Percentiles rank a stretch among this genome's conserved stretches.
phyloP scores from a whole-genome alignment of 2,888 invertebrate species.

The Vanessa cardui region DNA sequence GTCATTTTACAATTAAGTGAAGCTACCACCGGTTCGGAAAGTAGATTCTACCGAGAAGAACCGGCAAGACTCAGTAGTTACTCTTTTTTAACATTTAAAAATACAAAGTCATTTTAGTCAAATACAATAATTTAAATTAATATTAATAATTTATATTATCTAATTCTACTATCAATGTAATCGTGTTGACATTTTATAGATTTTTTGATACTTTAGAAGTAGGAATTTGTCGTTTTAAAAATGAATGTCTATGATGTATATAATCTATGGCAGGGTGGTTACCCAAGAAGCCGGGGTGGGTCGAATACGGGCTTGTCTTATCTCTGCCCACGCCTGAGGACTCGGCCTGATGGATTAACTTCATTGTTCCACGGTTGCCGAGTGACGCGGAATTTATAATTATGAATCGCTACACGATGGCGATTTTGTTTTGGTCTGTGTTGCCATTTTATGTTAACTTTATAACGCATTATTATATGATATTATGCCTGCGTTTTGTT shows the following conservation, averaged over 20 bases:
- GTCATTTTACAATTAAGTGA: too few species aligned
- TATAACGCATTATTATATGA: constrained; percentile 1
- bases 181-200: too few species aligned
- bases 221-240: too few species aligned
- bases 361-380: constrained; percentile 78
- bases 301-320: constrained; percentile 75
- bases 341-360: constrained; percentile 80
- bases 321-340: constrained; percentile 78
- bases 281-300: constrained; percentile 70
- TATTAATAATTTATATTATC: too few species aligned
- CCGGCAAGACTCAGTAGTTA: too few species aligned
- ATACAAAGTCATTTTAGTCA: too few species aligned
- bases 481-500: neutral
- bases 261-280: constrained; percentile 60
- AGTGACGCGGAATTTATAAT: constrained; percentile 81
- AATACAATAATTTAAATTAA: too few species aligned
- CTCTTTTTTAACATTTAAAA: too few species aligned
- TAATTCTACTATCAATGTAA: too few species aligned
- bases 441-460: constrained; percentile 20
- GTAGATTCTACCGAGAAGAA: too few species aligned
- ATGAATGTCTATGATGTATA: constrained; percentile 3
- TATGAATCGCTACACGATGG: constrained; percentile 54
- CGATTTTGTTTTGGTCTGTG: constrained; percentile 41
- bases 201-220: too few species aligned
- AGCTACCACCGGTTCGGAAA: too few species aligned